These are phyloP conservation scores for Myiagra hebetior DNA, from an alignment of 2,113 vertebrate species.

Conservation along the genomic window DNA sequence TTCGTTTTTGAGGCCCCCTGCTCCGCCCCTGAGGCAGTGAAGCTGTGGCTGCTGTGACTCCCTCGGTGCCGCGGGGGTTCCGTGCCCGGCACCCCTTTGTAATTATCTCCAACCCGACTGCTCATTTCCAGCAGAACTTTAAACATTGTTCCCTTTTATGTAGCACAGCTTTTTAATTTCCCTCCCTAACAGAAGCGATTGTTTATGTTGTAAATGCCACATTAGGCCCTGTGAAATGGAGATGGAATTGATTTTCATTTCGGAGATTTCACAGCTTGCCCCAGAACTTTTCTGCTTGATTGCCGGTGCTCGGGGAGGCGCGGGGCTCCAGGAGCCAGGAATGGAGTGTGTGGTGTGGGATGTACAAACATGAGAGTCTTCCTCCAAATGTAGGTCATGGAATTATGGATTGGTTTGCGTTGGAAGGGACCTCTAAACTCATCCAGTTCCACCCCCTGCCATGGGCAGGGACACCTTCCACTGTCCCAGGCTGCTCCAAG, in stretches of 20 bases:
- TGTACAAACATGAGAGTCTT: background rate
- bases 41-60: background rate
- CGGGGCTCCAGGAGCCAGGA: background rate
- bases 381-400: background rate
- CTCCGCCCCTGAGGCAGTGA: background rate
- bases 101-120: constrained; percentile 58
- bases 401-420: background rate
- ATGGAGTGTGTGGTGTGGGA: background rate
- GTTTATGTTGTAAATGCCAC: constrained; percentile 80
- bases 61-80: background rate
- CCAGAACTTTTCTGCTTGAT: constrained; percentile 74
- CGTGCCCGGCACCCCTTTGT: background rate
- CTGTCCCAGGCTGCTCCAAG: fast-evolving
- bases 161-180: constrained; percentile 77
- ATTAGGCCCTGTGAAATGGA: constrained; percentile 76
- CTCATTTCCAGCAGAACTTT: constrained; percentile 76
- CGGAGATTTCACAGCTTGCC: constrained; percentile 79
- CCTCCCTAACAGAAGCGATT: constrained; percentile 72
- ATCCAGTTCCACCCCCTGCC: background rate
- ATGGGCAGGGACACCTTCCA: background rate
- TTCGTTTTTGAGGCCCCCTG: fast-evolving
- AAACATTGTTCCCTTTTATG: constrained; percentile 77
- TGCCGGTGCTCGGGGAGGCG: constrained; percentile 50
- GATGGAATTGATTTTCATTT: constrained; percentile 80
- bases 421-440: background rate